Evolutionary conservation across 2,113 vertebrate genomes (phyloP).

Genomic region (Micronycteris hirsuta): DNA sequence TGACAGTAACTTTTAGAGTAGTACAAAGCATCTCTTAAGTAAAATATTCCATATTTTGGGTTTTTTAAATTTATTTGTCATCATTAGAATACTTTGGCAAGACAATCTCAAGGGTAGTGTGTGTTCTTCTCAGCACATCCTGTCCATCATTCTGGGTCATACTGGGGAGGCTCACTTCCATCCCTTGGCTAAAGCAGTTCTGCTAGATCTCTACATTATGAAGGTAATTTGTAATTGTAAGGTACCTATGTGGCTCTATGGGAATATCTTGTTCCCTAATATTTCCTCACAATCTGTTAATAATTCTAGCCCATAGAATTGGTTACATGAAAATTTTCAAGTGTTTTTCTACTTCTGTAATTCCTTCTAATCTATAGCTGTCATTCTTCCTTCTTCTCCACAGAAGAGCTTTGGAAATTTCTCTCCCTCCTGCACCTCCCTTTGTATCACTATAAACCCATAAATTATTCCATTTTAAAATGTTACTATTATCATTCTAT

Average conservation of each 20-base stretch:
- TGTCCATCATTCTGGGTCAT: neutral
- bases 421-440: rapidly evolving
- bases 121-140: neutral
- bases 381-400: neutral
- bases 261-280: neutral
- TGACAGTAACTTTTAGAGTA: neutral
- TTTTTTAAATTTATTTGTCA: neutral
- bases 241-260: neutral
- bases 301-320: neutral
- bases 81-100: neutral
- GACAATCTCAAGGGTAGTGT: neutral
- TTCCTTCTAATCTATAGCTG: neutral
- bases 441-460: neutral
- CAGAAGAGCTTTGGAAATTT: neutral
- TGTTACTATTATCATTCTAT: neutral
- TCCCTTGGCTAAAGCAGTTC: neutral
- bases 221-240: neutral
- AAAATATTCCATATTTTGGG: neutral
- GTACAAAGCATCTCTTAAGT: rapidly evolving
- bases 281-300: neutral
- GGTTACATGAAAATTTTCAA: neutral
- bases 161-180: rapidly evolving
- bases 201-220: neutral
- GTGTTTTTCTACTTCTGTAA: neutral
- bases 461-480: neutral